phyloP scores from a whole-genome alignment of 2,797 vertebrate genomes.

The Poecilia gillii region DNA sequence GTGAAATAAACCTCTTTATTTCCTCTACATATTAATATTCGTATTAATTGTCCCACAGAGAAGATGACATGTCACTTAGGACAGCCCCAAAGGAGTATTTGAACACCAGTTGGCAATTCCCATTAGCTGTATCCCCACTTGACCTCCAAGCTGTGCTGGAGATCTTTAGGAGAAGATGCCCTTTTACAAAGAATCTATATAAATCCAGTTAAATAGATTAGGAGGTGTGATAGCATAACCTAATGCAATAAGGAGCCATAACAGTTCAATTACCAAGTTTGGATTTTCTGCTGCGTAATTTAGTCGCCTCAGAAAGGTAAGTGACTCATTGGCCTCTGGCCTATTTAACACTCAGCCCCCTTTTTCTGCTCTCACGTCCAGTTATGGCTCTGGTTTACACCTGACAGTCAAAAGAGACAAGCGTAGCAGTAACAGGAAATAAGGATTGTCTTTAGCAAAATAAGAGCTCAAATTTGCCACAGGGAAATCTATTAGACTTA shows the following conservation, averaged over 20 bases:
- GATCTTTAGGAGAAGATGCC: neutral
- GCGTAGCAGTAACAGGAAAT: accelerated
- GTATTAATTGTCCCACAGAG: neutral
- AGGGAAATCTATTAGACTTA: neutral
- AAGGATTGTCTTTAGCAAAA: neutral
- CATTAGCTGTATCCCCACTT: constrained; percentile 3
- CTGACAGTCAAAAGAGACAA: constrained; percentile 3
- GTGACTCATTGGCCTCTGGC: constrained; percentile 2
- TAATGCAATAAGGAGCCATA: neutral
- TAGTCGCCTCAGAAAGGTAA: neutral
- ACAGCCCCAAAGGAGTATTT: neutral
- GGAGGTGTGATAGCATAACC: constrained; percentile 6
- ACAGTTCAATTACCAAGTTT: constrained; percentile 1
- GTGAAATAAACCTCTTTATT: too few relatives aligned
- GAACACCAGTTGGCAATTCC: neutral
- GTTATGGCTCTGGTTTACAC: constrained; percentile 7
- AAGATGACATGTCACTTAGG: neutral
- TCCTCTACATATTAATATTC: neutral
- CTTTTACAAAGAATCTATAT: constrained; percentile 3
- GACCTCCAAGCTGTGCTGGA: neutral
- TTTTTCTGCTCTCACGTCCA: neutral
- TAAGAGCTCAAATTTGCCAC: constrained; percentile 16
- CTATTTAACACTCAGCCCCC: neutral
- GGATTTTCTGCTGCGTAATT: neutral
- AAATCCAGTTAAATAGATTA: neutral